Evolutionary conservation across 1,140 invertebrate genomes (phyloP).

Genomic region (Frieseomelitta varia): DNA sequence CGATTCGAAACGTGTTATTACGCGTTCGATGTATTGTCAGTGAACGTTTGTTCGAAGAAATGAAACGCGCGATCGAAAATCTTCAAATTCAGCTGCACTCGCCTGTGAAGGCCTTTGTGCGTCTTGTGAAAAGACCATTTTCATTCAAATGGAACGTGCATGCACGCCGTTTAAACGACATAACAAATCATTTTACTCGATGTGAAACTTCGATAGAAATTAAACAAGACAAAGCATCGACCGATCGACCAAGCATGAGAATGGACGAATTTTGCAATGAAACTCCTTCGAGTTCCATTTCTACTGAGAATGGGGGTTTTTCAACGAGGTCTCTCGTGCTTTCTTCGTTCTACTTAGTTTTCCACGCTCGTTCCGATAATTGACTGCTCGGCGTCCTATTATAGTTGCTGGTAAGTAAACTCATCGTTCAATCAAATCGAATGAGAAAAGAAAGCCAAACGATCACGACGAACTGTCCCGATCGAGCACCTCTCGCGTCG

Average conservation of each 20-base stretch:
- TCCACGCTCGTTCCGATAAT: conserved; percentile 36
- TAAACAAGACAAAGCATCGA: not conserved
- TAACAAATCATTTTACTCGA: not conserved
- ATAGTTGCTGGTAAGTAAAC: conserved; percentile 58
- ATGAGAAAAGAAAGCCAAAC: conserved; percentile 15
- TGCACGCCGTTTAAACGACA: not conserved
- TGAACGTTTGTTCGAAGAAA: not conserved
- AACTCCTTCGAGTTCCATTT: not conserved
- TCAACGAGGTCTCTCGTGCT: conserved; percentile 27
- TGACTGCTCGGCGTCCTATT: conserved; percentile 30
- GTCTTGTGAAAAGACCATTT: not conserved
- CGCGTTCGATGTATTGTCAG: not conserved
- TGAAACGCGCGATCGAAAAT: not conserved
- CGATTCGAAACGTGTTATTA: not conserved
- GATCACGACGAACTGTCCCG: not conserved
- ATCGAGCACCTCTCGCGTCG: not conserved
- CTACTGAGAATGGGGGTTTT: not conserved
- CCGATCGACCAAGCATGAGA: not conserved
- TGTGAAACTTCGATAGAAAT: not conserved
- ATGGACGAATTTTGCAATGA: not conserved
- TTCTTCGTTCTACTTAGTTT: conserved; percentile 15
- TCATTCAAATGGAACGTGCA: not conserved
- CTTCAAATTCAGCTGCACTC: not conserved
- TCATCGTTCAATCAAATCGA: conserved; percentile 37
- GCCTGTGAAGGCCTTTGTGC: not conserved